Base-by-base conservation (phyloP, 2,113 vertebrate species). In the Platanista minor region DNA sequence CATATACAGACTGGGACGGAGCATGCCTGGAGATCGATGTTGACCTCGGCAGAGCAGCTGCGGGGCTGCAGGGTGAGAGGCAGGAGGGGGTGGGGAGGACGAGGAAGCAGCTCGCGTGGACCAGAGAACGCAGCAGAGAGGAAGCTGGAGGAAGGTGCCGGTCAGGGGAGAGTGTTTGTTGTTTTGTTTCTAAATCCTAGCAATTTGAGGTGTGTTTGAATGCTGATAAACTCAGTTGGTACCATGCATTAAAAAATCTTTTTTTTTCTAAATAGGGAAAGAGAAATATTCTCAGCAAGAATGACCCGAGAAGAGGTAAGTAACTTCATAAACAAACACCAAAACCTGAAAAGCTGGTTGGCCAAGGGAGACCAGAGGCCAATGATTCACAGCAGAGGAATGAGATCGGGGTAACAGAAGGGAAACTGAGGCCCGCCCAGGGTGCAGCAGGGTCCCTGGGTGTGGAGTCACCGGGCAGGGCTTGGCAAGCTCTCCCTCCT, bases 1-100 rank as follows among this genome's bases (percentile, higher is more conserved):
- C 80, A 25, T 54, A 21, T 31, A 29, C 9, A 39, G 87, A 33
- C 25, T 46, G 33, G 31, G 33, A 27, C 0, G 4, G 59, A 64
- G 41, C 10, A 11, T 1, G 1, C 0, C 5, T 33, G 74, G 59
- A 11, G 61, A 39, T 52, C 2, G 3, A 9, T 20, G 21, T 31
- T 27, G 5, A 8, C 39, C 27, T 49, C 3, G 8, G 80, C 17
- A 39, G 18, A 62, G 25, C 3, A 11, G 21, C 41, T 17, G 41
- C 0, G 1, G 33, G 31, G 57, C 33, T 13, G 14, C 52, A 0
- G 71, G 87, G 17, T 41, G 36, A 21, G 29, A 4, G 49, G 36
- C 29, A 2, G 23, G 87, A 8, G 7, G 25, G 52, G 13, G n/a
- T 43, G 64, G 21, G 18, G 54, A 57, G 8, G 71, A 11, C 15